Percentiles rank a stretch among this genome's conserved stretches.
phyloP scores from a whole-genome alignment of 2,888 invertebrate species.

The Electrophaes corylata region DNA sequence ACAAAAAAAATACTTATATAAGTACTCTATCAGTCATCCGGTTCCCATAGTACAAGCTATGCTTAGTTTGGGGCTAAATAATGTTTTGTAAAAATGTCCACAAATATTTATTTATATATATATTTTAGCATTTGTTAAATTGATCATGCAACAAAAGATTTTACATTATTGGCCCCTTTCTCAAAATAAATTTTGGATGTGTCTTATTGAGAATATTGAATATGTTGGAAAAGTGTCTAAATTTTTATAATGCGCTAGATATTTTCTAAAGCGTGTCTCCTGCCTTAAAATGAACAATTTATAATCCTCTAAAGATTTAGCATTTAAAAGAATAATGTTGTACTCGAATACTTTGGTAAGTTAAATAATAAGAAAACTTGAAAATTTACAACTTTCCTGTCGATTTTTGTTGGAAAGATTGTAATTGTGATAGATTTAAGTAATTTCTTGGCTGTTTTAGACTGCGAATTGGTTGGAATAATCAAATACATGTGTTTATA shows the following conservation, averaged over 20 bases:
- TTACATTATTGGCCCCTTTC: not conserved
- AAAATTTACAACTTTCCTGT: not conserved
- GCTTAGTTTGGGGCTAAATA: too few relatives aligned
- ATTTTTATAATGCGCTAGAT: conserved; percentile 15
- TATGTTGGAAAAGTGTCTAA: conserved; percentile 4
- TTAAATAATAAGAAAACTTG: conserved; percentile 1
- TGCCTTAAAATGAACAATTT: conserved; percentile 19
- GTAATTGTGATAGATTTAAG: conserved; percentile 8
- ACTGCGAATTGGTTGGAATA: not conserved
- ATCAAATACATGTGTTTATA: not conserved
- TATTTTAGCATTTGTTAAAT: too few relatives aligned
- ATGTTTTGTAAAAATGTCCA: too few relatives aligned
- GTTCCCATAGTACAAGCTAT: too few relatives aligned
- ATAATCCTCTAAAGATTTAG: conserved; percentile 7
- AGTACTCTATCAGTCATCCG: too few relatives aligned
- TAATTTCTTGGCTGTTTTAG: not conserved
- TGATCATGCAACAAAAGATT: not conserved
- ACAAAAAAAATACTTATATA: too few relatives aligned
- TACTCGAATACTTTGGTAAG: conserved; percentile 24
- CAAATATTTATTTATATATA: too few relatives aligned
- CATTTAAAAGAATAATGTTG: conserved; percentile 6
- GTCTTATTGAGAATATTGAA: conserved; percentile 21
- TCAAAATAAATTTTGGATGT: conserved; percentile 14
- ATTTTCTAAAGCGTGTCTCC: conserved; percentile 14
- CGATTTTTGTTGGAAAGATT: conserved; percentile 7